phyloP scores from a whole-genome alignment of 2,113 vertebrate genomes.

The Reinhardtius hippoglossoides region DNA sequence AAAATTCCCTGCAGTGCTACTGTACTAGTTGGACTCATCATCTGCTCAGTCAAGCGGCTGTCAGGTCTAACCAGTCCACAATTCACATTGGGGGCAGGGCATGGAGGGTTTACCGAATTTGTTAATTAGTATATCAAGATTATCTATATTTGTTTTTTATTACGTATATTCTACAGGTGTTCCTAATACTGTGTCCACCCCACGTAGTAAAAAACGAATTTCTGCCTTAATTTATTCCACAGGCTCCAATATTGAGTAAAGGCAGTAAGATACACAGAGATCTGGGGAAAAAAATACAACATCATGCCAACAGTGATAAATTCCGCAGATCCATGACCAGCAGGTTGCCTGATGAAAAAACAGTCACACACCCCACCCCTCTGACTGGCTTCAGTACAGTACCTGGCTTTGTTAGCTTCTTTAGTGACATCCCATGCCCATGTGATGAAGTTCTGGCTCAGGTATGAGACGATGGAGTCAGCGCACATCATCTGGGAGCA shows the following conservation, averaged over 20 bases:
- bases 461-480: slow-evolving; percentile 97
- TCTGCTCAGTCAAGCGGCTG: slow-evolving; percentile 58
- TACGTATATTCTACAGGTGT: too few relatives aligned
- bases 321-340: neutral
- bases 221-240: too few relatives aligned
- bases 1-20: slow-evolving; percentile 65
- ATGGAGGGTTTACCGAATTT: too few relatives aligned
- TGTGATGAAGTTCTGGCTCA: slow-evolving; percentile 99
- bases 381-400: slow-evolving; percentile 63
- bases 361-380: neutral
- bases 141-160: too few relatives aligned
- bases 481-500: slow-evolving; percentile 99
- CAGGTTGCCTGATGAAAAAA: neutral
- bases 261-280: neutral
- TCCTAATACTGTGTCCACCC: too few relatives aligned
- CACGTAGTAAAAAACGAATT: too few relatives aligned
- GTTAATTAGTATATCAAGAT: too few relatives aligned
- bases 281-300: neutral
- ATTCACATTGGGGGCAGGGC: too few relatives aligned
- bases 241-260: neutral
- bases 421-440: slow-evolving; percentile 99
- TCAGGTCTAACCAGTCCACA: slow-evolving; percentile 43
- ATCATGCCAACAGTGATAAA: neutral
- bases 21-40: slow-evolving; percentile 67
- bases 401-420: slow-evolving; percentile 98